Evolutionary conservation across 2,113 vertebrate species (phyloP).

Genomic region (Macrotis lagotis): DNA sequence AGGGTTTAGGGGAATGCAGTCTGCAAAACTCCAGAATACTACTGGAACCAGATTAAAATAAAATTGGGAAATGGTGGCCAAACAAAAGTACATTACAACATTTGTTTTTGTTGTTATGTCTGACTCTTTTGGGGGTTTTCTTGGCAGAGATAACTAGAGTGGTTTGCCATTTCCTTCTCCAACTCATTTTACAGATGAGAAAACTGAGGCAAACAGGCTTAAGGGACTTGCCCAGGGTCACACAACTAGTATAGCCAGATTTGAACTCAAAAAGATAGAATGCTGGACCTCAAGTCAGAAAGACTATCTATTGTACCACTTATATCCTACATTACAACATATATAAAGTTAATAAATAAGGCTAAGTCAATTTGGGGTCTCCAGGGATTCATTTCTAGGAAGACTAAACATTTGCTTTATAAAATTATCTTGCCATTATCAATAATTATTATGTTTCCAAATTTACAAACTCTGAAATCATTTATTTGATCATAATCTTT

Average conservation of each 20-base stretch:
- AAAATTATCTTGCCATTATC: neutral
- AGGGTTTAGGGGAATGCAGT: neutral
- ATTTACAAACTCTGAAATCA: neutral
- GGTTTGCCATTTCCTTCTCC: neutral
- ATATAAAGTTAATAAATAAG: neutral
- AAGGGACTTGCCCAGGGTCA: too few species aligned
- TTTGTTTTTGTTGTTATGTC: neutral
- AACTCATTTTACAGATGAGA: neutral
- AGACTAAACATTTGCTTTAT: neutral
- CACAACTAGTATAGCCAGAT: too few species aligned
- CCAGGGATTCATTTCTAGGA: neutral
- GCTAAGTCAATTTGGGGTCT: neutral
- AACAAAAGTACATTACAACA: neutral
- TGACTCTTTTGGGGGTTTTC: neutral
- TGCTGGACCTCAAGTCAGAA: neutral
- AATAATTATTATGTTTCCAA: neutral
- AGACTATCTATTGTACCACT: neutral
- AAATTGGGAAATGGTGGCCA: neutral
- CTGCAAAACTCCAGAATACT: neutral
- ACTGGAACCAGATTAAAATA: neutral
- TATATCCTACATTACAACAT: neutral
- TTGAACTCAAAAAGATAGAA: too few species aligned
- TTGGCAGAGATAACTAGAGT: neutral
- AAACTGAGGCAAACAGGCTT: neutral
- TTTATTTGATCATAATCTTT: neutral